Evolutionary conservation across 2,888 invertebrate genomes (phyloP), one percentile per base, ranked within the genome.

Genomic region (Tridacna crocea): DNA sequence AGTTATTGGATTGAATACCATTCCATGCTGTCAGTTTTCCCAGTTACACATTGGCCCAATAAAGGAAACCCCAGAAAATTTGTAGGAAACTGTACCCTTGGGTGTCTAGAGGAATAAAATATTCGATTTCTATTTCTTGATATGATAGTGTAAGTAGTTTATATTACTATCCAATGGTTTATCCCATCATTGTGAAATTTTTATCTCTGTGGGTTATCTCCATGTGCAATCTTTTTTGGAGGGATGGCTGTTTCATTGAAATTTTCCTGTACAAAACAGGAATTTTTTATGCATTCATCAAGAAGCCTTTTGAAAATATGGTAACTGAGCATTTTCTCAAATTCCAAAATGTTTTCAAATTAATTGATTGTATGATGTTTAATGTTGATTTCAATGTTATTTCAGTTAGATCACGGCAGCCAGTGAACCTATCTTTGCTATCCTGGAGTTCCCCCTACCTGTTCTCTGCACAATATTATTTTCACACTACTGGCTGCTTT

Each of bases 91-190:
- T 24, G 22, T 70, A 51, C 70, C 70, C 70, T 24, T 26, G 70
- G 70, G 70, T 70, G 70, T 70, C 70, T 70, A 51, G 51, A n/a
- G 51, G 24, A 26, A 51, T 70, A 26, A 47, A 70, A 47, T 70
- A 70, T 48, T 51, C 51, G 47, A 70, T 70, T 70, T 12, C 51
- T 48, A 11, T 12, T 46, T 19, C 51, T 70, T 70, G 70, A 70
- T 70, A 26, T 70, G n/a, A 24, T 61, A 36, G 46, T 51, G 51
- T 47, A 46, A 70, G 70, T 70, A 26, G 51, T 70, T 51, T 22
- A 70, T 70, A 51, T 70, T 51, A 70, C 70, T 26, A 70, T 70
- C 51, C 48, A 70, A 70, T 19, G 24, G 63, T 27, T 63, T 36
- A 36, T 36, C 36, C 36, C 36, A 36, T 36, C 36, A 36, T 36